Percentiles rank a stretch among this genome's conserved stretches.
Evolutionary conservation across 2,113 vertebrate species (phyloP).

Genomic region (Nipponia nippon): DNA sequence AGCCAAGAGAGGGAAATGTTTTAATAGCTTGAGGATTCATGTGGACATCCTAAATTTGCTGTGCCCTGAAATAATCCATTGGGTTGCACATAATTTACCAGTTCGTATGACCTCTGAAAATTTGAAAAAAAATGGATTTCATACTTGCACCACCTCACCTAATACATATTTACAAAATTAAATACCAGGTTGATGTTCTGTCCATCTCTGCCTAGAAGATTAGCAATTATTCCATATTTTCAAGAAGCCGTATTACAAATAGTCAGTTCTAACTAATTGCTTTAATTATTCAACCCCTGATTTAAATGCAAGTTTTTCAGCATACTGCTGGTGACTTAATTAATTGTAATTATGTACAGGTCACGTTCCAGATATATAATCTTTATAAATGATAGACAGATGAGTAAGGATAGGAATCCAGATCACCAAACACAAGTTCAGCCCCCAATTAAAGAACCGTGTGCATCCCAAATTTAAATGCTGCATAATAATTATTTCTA

Average conservation of each 20-base stretch:
- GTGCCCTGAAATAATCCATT: background rate
- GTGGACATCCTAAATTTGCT: background rate
- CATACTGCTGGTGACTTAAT: slow-evolving; percentile 76
- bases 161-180: slow-evolving; percentile 49
- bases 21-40: background rate
- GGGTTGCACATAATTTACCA: background rate
- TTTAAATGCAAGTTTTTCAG: slow-evolving; percentile 74
- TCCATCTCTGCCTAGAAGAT: slow-evolving; percentile 45
- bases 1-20: background rate
- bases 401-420: slow-evolving; percentile 73
- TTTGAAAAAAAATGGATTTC: background rate
- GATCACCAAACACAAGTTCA: slow-evolving; percentile 52
- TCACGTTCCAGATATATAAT: slow-evolving; percentile 70
- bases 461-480: slow-evolving; percentile 4
- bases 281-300: slow-evolving; percentile 71
- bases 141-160: background rate
- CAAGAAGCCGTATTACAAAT: slow-evolving; percentile 59
- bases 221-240: slow-evolving; percentile 58
- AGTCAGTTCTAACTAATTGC: slow-evolving; percentile 68
- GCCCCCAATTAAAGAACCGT: slow-evolving; percentile 47
- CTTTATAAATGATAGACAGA: slow-evolving; percentile 69
- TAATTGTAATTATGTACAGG: slow-evolving; percentile 71
- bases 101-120: background rate
- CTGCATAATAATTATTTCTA: slow-evolving; percentile 49
- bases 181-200: slow-evolving; percentile 45